phyloP scores from a whole-genome alignment of 2,113 vertebrate species.

The Coptodon rendalli region DNA sequence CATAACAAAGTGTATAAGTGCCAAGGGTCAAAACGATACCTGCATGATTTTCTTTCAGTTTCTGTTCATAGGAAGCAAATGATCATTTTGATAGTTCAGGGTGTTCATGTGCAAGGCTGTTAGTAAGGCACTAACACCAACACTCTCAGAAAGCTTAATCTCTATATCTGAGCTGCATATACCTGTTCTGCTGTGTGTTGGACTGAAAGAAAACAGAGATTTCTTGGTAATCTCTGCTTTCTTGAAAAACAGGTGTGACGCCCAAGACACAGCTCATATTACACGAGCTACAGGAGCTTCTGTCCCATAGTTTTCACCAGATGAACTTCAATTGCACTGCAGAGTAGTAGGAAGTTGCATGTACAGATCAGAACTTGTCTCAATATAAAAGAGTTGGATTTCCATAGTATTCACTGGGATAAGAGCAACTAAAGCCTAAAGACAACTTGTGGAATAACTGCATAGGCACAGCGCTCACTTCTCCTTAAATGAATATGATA shows the following conservation, averaged over 20 bases:
- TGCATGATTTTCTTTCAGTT: background rate
- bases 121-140: background rate
- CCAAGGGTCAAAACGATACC: background rate
- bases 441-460: background rate
- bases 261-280: slow-evolving; percentile 6
- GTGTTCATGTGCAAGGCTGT: background rate
- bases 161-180: background rate
- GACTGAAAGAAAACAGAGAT: background rate
- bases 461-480: background rate
- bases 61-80: background rate
- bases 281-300: background rate
- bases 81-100: background rate
- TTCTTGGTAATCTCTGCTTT: slow-evolving; percentile 19
- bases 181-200: background rate
- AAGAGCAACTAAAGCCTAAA: background rate
- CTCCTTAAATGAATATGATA: background rate
- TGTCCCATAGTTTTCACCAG: background rate
- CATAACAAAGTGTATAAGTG: background rate
- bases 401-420: background rate
- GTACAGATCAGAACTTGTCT: background rate
- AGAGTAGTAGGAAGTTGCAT: background rate
- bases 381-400: background rate
- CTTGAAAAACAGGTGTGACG: background rate
- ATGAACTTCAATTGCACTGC: background rate
- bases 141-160: background rate